Base-by-base conservation (phyloP, 2,797 vertebrate species). In the Karalla daura region DNA sequence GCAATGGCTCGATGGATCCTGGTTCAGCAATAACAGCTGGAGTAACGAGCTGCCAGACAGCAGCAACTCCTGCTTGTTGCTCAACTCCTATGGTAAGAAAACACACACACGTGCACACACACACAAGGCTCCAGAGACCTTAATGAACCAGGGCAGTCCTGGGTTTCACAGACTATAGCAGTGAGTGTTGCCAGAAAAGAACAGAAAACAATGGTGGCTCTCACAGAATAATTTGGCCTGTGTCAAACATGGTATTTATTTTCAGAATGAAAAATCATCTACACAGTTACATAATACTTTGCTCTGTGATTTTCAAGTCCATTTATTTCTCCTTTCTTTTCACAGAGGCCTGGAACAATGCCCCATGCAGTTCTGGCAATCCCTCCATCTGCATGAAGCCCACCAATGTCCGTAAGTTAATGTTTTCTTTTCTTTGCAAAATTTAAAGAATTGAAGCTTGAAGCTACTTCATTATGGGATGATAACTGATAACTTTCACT, bases 1-100 rank as follows among this genome's bases (percentile, higher is more conserved):
- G 54, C 40, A 64, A 25, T 76, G 59, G 73, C 2, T 65, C 15
- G 78, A 62, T 65, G 60, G 64, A 28, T 76, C 55, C 51, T 76
- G 66, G 51, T 77, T 77, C 24, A 50, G 27, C 61, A 62, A 52
- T 15, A 70, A 35, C 47, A 79, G 14, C 56, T 68, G 18, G 71
- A 30, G 8, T 30, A n/a, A 0, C 0, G 5, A 39, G 25, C 5
- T 1, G 15, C 17, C 14, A 20, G 21, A 45, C 21, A 63, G 47
- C 52, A 59, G 52, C 52, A 46, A 32, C 54, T 61, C 45, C n/a
- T 65, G 70, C 23, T 23, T 55, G 5, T 3, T 40, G 43, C 37
- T 73, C 14, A 51, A 7, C 33, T 4, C 43, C 6, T 1, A 35
- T 17, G 24, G 70, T 68, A 49, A 51, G 43, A 49, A 40, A 28